A percentile compares a stretch with the other conserved stretches of the same genome.
Conservation (phyloP, 2,113 vertebrate genomes). For the Hippocampus abdominalis region DNA sequence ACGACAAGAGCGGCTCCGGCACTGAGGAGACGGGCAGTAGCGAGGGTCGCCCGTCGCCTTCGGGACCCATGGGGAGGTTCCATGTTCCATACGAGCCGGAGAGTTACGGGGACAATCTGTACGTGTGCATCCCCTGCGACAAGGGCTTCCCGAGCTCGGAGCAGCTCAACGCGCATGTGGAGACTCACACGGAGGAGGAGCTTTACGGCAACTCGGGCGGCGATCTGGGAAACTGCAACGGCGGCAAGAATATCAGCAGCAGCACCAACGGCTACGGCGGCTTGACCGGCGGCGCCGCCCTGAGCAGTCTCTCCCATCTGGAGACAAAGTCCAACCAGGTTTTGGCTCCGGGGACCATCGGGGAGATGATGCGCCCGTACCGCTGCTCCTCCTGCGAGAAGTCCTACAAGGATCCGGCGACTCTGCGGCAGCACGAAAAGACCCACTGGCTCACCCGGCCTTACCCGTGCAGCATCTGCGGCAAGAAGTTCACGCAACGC, state of each 20-base stretch:
- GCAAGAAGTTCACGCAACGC: slow-evolving; percentile 99
- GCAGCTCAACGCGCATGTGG: slow-evolving; percentile 97
- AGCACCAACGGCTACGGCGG: slow-evolving; percentile 62
- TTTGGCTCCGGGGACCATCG: slow-evolving; percentile 66
- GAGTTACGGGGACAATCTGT: slow-evolving; percentile 95
- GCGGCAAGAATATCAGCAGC: slow-evolving; percentile 53
- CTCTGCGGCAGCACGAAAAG: slow-evolving; percentile 96
- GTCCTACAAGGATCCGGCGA: slow-evolving; percentile 98
- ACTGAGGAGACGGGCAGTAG: slow-evolving; percentile 96
- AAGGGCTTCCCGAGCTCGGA: slow-evolving; percentile 98
- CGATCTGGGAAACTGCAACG: slow-evolving; percentile 70
- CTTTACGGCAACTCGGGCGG: slow-evolving; percentile 78
- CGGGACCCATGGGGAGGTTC: slow-evolving; percentile 83
- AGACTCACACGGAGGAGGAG: slow-evolving; percentile 95
- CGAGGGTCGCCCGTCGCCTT: slow-evolving; percentile 84
- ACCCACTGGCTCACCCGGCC: slow-evolving; percentile 97
- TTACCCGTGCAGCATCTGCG: slow-evolving; percentile 97
- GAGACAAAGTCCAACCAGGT: slow-evolving; percentile 78
- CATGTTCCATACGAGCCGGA: slow-evolving; percentile 92
- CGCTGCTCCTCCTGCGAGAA: slow-evolving; percentile 93
- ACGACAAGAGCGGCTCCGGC: slow-evolving; percentile 86
- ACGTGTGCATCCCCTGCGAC: slow-evolving; percentile 96
- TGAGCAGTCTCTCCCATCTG: slow-evolving; percentile 72
- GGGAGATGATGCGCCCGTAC: slow-evolving; percentile 89
- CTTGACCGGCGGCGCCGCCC: slow-evolving; percentile 44